Percentiles rank a stretch among this genome's conserved stretches.
phyloP scores from a whole-genome alignment of 2,888 invertebrate species.

The Priapulus caudatus region DNA sequence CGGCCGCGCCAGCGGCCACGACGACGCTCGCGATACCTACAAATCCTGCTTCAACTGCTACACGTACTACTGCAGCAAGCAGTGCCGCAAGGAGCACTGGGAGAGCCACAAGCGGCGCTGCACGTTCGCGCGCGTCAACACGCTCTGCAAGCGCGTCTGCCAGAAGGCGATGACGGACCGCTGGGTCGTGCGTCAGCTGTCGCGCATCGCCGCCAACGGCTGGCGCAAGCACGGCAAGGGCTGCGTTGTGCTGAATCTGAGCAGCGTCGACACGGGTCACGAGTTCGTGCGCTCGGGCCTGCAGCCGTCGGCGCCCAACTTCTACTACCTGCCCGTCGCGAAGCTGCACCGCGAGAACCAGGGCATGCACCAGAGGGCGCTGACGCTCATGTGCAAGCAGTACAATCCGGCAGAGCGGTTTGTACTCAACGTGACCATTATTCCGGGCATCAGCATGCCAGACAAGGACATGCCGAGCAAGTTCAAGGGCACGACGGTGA shows the following conservation, averaged over 20 bases:
- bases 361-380: neutral
- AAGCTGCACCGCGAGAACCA: neutral
- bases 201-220: neutral
- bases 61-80: conserved; percentile 80
- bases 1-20: conserved; percentile 30
- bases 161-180: conserved; percentile 30
- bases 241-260: conserved; percentile 1
- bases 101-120: conserved; percentile 73
- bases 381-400: neutral
- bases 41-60: conserved; percentile 92
- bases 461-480: neutral
- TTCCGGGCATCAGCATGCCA: neutral
- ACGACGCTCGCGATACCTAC: conserved; percentile 61
- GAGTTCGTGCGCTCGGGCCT: neutral
- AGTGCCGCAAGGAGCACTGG: conserved; percentile 83
- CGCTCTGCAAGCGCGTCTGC: conserved; percentile 58
- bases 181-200: neutral
- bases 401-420: neutral
- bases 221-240: neutral
- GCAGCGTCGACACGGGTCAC: neutral
- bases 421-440: neutral
- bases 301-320: neutral
- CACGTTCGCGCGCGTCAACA: conserved; percentile 75
- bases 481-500: neutral
- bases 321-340: neutral